Base-by-base conservation (phyloP, 2,113 vertebrate genomes). In the Poecile atricapillus region DNA sequence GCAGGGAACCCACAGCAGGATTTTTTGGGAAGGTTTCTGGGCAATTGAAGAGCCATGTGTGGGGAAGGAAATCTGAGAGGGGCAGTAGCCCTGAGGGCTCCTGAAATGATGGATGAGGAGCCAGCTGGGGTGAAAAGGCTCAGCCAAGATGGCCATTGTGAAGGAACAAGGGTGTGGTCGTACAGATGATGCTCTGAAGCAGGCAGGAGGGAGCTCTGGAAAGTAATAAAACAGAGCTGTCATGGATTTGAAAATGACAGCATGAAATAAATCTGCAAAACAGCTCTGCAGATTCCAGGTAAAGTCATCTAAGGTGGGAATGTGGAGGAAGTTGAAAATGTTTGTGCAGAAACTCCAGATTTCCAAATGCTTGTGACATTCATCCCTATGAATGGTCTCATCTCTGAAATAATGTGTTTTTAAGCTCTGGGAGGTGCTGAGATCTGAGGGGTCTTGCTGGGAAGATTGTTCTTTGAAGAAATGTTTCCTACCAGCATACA, bases 401-500 rank as follows among this genome's bases (percentile, higher is more conserved):
- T 85, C 46, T 85, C 52, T 44, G 55, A 89, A 89, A 86, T 27
- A 77, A 47, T 70, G 5, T 86, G 60, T 93, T 95, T 90, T 74
- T 93, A 88, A 77, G 56, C 53, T 83, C 60, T 83, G 56, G 52
- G 39, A 77, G 75, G 56, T 83, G 76, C 92, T 92, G 93, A 96
- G 90, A 95, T 95, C 85, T 93, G 68, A 96, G 64, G 85, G 41
- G 64, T 91, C 88, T 94, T 60, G 82, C 91, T 95, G 93, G 35
- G 90, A 64, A 86, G 63, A 70, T 52, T 77, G 37, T 55, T 93
- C 92, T 97, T 95, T 94, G 91, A 94, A 95, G 89, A 89, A 90
- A 65, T 52, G 53, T 70, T 90, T 94, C 94, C 88, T 94, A 71
- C 68, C 60, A 75, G 92, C 64, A 15, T 71, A 37, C n/a, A 83